phyloP scores from a whole-genome alignment of 2,797 vertebrate species.

The Novumbra hubbsi region DNA sequence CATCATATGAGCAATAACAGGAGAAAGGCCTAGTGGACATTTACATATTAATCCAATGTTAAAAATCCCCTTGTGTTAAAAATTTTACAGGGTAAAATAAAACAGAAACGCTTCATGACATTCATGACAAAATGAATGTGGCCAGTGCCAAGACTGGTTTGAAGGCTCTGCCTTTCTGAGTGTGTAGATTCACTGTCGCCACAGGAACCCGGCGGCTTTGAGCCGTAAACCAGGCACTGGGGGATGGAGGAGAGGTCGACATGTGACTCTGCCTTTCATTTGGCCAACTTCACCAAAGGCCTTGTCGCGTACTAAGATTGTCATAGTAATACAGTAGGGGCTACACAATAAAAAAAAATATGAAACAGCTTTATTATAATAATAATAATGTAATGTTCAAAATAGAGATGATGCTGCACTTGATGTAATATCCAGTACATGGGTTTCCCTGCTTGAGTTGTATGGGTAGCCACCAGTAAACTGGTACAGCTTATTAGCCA shows the following conservation, averaged over 20 bases:
- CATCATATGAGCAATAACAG: constrained; percentile 75
- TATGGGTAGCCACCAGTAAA: background rate
- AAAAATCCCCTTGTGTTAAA: constrained; percentile 74
- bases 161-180: constrained; percentile 49
- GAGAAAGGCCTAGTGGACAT: constrained; percentile 68
- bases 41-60: constrained; percentile 81
- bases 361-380: background rate
- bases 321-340: background rate
- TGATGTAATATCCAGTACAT: too few relatives aligned
- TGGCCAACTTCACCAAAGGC: constrained; percentile 33
- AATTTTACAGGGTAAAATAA: constrained; percentile 75
- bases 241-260: constrained; percentile 12
- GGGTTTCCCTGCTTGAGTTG: background rate
- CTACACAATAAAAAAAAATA: background rate
- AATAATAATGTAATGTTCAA: too few relatives aligned
- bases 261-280: constrained; percentile 11
- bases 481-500: constrained; percentile 46
- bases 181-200: constrained; percentile 47
- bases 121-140: constrained; percentile 71
- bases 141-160: constrained; percentile 64
- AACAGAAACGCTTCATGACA: constrained; percentile 71
- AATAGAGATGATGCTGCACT: background rate
- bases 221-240: constrained; percentile 37
- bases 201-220: constrained; percentile 26
- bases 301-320: background rate